Conservation (phyloP, 1,140 invertebrate species). For the Ceratosolen fusciceps region DNA sequence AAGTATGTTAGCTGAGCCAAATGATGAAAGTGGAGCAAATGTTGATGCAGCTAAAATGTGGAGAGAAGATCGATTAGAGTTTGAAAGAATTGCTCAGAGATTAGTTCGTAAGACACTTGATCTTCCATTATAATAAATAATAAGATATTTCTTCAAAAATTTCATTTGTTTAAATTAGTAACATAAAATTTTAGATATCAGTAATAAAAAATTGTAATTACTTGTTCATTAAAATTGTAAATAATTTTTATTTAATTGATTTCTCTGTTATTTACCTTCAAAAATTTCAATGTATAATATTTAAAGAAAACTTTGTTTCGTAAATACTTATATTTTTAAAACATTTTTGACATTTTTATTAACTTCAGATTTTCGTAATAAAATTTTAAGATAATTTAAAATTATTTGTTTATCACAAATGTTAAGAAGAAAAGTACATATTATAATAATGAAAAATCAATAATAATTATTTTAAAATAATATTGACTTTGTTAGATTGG, state of each 20-base stretch:
- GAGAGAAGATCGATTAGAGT: constrained; percentile 94
- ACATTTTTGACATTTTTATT: background rate
- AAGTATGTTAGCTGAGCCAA: constrained; percentile 99
- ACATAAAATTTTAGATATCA: constrained; percentile 14
- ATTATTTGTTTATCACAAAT: constrained; percentile 45
- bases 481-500: background rate
- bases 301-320: constrained; percentile 38
- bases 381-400: constrained; percentile 46
- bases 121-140: constrained; percentile 69
- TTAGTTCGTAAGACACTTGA: constrained; percentile 94
- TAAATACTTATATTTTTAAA: constrained; percentile 6
- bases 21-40: constrained; percentile 99
- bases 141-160: constrained; percentile 6
- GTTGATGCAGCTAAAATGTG: constrained; percentile 99
- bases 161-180: constrained; percentile 1
- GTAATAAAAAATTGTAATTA: constrained; percentile 24
- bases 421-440: constrained; percentile 48
- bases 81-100: constrained; percentile 92
- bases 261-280: background rate
- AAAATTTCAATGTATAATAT: constrained; percentile 33
- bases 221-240: constrained; percentile 46
- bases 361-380: constrained; percentile 7
- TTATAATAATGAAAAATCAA: constrained; percentile 1
- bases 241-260: constrained; percentile 34
- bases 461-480: no score